Conservation (phyloP, 2,888 invertebrate species). For the Andrena camellia region DNA sequence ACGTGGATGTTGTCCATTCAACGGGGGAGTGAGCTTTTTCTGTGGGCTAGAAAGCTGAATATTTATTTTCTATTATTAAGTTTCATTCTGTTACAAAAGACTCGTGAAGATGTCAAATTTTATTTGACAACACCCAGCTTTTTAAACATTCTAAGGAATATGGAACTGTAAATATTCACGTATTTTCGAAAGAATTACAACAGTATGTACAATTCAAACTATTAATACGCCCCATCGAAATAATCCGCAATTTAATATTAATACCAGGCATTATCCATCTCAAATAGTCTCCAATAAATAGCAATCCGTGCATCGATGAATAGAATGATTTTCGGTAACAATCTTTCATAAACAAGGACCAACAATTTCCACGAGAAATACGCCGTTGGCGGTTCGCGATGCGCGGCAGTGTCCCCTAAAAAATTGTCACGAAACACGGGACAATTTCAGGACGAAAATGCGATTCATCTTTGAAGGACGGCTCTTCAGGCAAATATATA, state of each 20-base stretch:
- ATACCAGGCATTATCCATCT: no score
- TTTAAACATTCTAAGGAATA: background rate
- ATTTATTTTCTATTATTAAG: background rate
- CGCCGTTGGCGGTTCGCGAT: background rate
- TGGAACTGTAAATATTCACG: background rate
- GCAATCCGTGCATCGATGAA: no score
- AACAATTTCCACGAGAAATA: constrained; percentile 1
- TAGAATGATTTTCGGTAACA: no score
- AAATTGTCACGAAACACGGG: constrained; percentile 27
- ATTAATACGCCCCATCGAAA: no score
- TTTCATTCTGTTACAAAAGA: no score
- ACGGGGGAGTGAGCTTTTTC: background rate
- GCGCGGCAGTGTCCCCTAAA: constrained; percentile 22
- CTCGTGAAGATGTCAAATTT: no score
- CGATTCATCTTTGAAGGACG: constrained; percentile 59
- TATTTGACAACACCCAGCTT: no score
- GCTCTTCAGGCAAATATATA: constrained; percentile 65
- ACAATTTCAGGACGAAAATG: constrained; percentile 36
- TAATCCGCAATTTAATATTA: no score
- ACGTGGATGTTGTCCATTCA: no score
- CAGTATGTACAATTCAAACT: no score
- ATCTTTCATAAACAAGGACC: background rate
- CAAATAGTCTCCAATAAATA: no score
- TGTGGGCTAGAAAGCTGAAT: background rate
- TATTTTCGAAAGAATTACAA: no score